A percentile compares a stretch with the other conserved stretches of the same genome.
Conservation (phyloP, 53 echinoderm and acorn worm species). For the Paracentrotus lividus region DNA sequence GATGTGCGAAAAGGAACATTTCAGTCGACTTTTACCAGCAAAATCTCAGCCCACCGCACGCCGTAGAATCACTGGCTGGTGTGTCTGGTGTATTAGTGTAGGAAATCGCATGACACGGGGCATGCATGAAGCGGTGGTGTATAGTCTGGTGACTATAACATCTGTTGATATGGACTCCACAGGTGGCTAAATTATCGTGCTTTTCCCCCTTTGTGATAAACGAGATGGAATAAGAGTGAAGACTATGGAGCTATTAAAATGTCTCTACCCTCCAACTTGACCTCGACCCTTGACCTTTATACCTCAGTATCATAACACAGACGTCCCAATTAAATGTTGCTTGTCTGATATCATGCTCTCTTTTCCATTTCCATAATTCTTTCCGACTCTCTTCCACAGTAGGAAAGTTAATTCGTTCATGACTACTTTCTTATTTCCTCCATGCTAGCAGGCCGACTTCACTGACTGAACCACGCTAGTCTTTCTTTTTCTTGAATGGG, state of each 20-base stretch:
- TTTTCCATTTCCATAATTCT: too few species aligned
- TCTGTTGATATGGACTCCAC: not conserved
- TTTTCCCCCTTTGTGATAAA: not conserved
- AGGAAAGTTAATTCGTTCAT: too few species aligned
- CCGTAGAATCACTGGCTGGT: not conserved
- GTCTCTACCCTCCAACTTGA: constrained; percentile 1
- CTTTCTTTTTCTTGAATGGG: too few species aligned
- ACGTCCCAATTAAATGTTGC: constrained; percentile 34
- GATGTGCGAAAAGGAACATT: not conserved
- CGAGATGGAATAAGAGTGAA: not conserved
- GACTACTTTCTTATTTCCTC: too few species aligned
- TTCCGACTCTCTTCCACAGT: too few species aligned
- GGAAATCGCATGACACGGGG: not conserved
- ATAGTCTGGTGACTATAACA: not conserved
- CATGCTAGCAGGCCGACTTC: too few species aligned
- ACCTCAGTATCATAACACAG: constrained; percentile 12
- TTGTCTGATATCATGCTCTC: not conserved
- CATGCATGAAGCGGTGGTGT: too few species aligned
- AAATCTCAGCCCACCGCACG: not conserved
- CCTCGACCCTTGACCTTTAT: not conserved
- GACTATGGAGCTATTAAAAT: too few species aligned
- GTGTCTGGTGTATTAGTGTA: too few species aligned
- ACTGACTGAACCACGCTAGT: too few species aligned
- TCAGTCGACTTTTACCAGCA: not conserved
- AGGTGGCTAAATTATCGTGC: constrained; percentile 10